These are phyloP conservation scores for Drosophila ohnishii DNA, from an alignment of 1,140 invertebrate genomes.

Conservation along the genomic window DNA sequence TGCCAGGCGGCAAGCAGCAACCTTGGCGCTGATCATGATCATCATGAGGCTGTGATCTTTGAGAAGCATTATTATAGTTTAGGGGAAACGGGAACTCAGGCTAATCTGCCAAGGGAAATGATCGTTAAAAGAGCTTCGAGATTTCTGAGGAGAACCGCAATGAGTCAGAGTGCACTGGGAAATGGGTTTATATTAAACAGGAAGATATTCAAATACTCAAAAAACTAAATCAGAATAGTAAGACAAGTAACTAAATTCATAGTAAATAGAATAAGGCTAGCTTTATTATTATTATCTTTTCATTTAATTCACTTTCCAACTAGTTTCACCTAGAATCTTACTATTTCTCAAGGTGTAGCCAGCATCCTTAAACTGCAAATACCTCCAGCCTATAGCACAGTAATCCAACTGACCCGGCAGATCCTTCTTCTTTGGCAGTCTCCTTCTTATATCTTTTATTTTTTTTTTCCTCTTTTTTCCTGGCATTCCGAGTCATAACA, in stretches of 20 bases:
- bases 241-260: too few relatives aligned
- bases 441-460: background rate
- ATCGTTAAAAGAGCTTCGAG: conserved; percentile 23
- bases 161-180: conserved; percentile 20
- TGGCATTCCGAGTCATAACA: conserved; percentile 50
- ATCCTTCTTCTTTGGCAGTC: conserved; percentile 16
- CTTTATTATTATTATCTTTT: too few relatives aligned
- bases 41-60: conserved; percentile 8
- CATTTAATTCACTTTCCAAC: background rate
- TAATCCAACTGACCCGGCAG: conserved; percentile 8
- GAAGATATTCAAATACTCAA: too few relatives aligned
- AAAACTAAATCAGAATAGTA: too few relatives aligned
- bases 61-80: conserved; percentile 28
- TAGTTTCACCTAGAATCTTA: background rate
- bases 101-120: conserved; percentile 36
- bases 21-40: conserved; percentile 63
- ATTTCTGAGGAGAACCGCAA: conserved; percentile 9
- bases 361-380: conserved; percentile 10
- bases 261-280: background rate
- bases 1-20: conserved; percentile 46
- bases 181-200: background rate
- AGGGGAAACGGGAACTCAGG: conserved; percentile 20
- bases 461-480: background rate
- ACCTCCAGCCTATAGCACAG: background rate
- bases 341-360: conserved; percentile 5